Evolutionary conservation across 2,888 invertebrate genomes (phyloP), one percentile per base, ranked within the genome.

Genomic region (Philonicus albiceps): DNA sequence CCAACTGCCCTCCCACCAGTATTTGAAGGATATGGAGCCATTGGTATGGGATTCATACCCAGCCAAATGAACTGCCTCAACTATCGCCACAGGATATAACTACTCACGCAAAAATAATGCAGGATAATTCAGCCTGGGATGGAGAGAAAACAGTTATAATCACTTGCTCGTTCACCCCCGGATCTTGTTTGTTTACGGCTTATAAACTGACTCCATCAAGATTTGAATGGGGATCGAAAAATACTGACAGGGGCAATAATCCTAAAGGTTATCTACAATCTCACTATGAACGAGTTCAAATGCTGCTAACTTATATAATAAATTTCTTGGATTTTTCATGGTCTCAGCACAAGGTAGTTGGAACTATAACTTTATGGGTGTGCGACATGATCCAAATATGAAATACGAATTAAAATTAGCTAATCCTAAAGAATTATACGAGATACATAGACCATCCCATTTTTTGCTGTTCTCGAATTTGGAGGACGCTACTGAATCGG

Each of bases 361-460:
- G 99, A 99, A 99, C 93, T 99, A 99, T 91, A 99, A 99, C 93
- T 99, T 99, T 92, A 99, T 99, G 99, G 99, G 98, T 90, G 99
- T 99, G 4, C 95, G 98, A 0, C 99, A 99, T 92, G 98, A 99
- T 92, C 97, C 98, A 0, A 98, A 96, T 91, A 99, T 99, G 99
- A 99, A 99, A 91, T 99, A 99, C 91, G 99, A 99, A 90, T 94
- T 99, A 74, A 97, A 97, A 91, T 93, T 99, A 89, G 96, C 98
- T 81, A 99, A 99, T 93, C 99, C 99, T 0, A 99, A 99, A 91
- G 99, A 99, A 93, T 99, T 99, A 93, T 99, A 99, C 92, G 99
- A 99, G 93, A 96, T 99, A 87, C 99, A 99, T 92, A 94, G 99
- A 76, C 98, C 99, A 0, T 98, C 99, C 0, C 99, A 99, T 93